Evolutionary conservation across 2,888 invertebrate species (phyloP).

Genomic region (Lordiphosa fenestrarum): DNA sequence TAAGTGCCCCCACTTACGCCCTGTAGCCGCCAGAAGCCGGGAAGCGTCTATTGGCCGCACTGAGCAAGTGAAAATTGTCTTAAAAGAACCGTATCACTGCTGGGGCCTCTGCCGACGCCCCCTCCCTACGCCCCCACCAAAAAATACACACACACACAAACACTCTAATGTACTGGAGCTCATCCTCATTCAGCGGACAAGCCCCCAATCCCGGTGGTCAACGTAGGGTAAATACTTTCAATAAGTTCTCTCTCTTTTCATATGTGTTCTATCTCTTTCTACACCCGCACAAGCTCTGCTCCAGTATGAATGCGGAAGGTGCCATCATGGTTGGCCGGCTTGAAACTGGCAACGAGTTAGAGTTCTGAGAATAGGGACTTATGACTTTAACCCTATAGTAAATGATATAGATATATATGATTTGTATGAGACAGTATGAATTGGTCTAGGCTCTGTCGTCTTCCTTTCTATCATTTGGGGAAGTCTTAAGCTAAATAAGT

Average conservation of each 20-base stretch:
- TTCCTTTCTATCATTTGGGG: no score
- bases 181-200: conserved; percentile 76
- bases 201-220: conserved; percentile 42
- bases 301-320: no score
- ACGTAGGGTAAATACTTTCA: conserved; percentile 59
- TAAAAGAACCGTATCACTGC: conserved; percentile 40
- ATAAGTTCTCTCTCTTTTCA: conserved; percentile 7
- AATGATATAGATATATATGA: no score
- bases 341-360: no score
- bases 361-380: no score
- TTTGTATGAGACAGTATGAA: no score
- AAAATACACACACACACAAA: conserved; percentile 11
- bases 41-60: conserved; percentile 19
- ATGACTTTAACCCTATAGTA: no score
- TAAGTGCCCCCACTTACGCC: conserved; percentile 39
- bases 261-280: conserved; percentile 13
- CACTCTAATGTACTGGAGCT: conserved; percentile 78
- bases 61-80: conserved; percentile 11
- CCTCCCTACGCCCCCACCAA: conserved; percentile 27
- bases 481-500: no score
- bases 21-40: conserved; percentile 38
- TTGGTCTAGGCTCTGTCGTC: no score
- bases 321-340: no score
- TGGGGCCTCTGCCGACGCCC: conserved; percentile 40
- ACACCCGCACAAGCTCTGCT: no score